A percentile compares a stretch with the other conserved stretches of the same genome.
These are phyloP conservation scores for Atta cephalotes DNA, from an alignment of 1,140 invertebrate genomes.

Conservation along the genomic window DNA sequence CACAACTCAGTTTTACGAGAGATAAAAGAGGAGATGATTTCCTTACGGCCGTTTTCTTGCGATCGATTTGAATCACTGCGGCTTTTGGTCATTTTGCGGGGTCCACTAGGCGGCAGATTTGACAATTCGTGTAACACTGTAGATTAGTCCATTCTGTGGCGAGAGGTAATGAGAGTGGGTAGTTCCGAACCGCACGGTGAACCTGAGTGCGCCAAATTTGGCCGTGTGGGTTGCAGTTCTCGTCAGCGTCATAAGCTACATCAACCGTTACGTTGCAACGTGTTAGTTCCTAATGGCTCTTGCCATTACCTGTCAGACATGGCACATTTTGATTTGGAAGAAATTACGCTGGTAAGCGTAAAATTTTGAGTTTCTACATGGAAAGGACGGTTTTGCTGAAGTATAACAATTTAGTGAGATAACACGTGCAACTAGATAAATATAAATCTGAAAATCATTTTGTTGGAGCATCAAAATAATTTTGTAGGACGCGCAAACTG, in stretches of 20 bases:
- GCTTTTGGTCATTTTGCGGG: constrained; percentile 28
- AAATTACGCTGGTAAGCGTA: neutral
- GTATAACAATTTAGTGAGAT: too few species aligned
- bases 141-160: constrained; percentile 59
- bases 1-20: neutral
- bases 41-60: constrained; percentile 5
- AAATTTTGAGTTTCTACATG: neutral
- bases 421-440: too few species aligned
- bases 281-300: constrained; percentile 44
- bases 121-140: constrained; percentile 54
- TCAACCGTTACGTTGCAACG: constrained; percentile 46
- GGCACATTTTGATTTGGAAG: constrained; percentile 44
- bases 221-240: constrained; percentile 38
- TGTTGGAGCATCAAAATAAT: too few species aligned
- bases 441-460: too few species aligned
- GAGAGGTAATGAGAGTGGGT: constrained; percentile 57
- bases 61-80: constrained; percentile 25
- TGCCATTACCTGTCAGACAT: constrained; percentile 40
- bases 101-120: constrained; percentile 32
- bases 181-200: constrained; percentile 54
- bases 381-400: too few species aligned
- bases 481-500: too few species aligned
- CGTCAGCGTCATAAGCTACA: constrained; percentile 60
- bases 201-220: constrained; percentile 58
- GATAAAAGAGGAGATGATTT: neutral